These are phyloP conservation scores for Xenopus borealis DNA, from an alignment of 2,113 vertebrate species.

Conservation along the genomic window DNA sequence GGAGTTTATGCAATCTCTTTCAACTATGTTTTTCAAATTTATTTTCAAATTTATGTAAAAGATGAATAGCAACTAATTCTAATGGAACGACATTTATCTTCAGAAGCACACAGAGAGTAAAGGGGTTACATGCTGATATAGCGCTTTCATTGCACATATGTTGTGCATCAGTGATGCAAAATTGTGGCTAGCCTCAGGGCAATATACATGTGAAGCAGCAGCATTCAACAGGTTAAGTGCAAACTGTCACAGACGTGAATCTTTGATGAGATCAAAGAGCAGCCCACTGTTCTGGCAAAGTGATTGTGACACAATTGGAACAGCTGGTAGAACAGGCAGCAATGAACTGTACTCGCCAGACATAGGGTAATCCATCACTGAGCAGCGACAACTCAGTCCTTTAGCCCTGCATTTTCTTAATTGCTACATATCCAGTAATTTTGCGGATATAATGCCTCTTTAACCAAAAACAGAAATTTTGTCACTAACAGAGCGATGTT, in stretches of 20 bases:
- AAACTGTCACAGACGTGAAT: slow-evolving; percentile 15
- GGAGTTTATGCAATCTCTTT: too few species aligned
- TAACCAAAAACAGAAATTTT: slow-evolving; percentile 14
- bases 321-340: slow-evolving; percentile 34
- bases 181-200: not conserved
- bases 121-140: not conserved
- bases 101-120: not conserved
- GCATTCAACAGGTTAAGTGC: slow-evolving; percentile 34
- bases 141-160: not conserved
- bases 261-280: slow-evolving; percentile 40
- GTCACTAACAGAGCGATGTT: slow-evolving; percentile 6
- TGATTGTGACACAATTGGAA: slow-evolving; percentile 42
- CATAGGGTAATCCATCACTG: slow-evolving; percentile 39
- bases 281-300: slow-evolving; percentile 33
- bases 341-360: slow-evolving; percentile 12
- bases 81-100: too few species aligned
- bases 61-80: too few species aligned
- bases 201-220: slow-evolving; percentile 11
- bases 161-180: slow-evolving; percentile 4
- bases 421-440: slow-evolving; percentile 39
- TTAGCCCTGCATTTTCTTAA: slow-evolving; percentile 32
- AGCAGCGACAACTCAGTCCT: slow-evolving; percentile 26
- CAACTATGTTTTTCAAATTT: too few species aligned
- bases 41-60: too few species aligned
- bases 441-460: not conserved